phyloP scores from a whole-genome alignment of 2,113 vertebrate genomes.

The Tringa solitaria region DNA sequence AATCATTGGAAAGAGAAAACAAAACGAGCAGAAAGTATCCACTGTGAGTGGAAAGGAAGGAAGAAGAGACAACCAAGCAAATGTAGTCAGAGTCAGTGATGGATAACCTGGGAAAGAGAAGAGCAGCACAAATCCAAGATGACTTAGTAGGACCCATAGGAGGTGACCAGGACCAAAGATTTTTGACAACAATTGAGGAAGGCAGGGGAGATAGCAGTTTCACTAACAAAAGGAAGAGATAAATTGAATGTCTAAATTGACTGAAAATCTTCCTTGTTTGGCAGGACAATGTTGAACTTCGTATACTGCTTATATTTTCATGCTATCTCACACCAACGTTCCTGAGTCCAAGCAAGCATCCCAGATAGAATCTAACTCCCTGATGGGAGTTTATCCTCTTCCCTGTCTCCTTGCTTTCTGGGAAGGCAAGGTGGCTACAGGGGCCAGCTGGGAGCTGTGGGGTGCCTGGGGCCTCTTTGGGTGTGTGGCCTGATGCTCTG shows the following conservation, averaged over 20 bases:
- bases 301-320: background rate
- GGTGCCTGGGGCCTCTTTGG: background rate
- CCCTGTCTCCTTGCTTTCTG: background rate
- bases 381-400: background rate
- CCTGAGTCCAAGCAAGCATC: background rate
- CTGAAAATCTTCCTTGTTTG: background rate
- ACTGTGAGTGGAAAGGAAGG: background rate
- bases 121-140: background rate
- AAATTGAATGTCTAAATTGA: background rate
- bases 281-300: background rate
- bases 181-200: background rate
- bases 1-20: background rate
- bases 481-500: rapidly evolving
- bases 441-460: background rate
- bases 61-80: background rate
- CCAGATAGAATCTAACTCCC: background rate
- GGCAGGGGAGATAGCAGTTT: background rate
- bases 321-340: background rate
- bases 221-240: background rate
- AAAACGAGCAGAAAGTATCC: background rate
- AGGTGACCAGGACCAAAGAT: background rate
- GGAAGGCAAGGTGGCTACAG: background rate
- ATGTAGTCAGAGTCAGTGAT: background rate
- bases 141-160: rapidly evolving
- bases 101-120: background rate